Conservation (phyloP, 2,888 invertebrate genomes). For the Parnassius mnemosyne region DNA sequence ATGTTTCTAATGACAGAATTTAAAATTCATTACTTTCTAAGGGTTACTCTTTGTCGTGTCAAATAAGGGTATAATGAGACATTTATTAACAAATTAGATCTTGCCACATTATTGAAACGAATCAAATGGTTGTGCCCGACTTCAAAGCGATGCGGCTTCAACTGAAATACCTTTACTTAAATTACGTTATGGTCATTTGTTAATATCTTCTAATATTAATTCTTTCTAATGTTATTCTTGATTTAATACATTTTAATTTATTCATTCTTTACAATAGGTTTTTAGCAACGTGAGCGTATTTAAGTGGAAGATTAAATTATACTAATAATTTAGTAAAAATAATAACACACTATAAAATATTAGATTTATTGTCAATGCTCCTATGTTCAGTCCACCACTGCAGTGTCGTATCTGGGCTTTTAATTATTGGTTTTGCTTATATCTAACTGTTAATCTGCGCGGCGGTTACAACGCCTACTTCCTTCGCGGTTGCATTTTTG, state of each 20-base stretch:
- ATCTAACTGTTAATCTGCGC: constrained; percentile 30
- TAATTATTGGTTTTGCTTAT: constrained; percentile 29
- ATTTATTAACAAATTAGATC: constrained; percentile 78
- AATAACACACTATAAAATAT: no score
- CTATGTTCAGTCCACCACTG: constrained; percentile 11
- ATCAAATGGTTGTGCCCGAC: constrained; percentile 38
- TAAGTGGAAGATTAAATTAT: no score
- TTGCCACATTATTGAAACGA: constrained; percentile 53
- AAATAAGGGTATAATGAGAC: constrained; percentile 67
- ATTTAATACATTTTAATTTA: not conserved
- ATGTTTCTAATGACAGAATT: constrained; percentile 59
- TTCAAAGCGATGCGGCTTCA: constrained; percentile 35
- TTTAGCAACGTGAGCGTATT: no score
- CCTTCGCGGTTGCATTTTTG: constrained; percentile 48
- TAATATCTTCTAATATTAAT: constrained; percentile 15
- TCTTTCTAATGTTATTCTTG: not conserved
- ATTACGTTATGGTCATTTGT: constrained; percentile 35
- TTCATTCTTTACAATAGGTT: no score
- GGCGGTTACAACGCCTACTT: constrained; percentile 51
- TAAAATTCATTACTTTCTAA: constrained; percentile 72
- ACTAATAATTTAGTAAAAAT: no score
- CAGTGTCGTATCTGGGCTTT: constrained; percentile 25
- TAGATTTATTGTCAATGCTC: constrained; percentile 6
- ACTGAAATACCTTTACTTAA: constrained; percentile 42
- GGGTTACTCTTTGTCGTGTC: constrained; percentile 54